phyloP scores from a whole-genome alignment of 2,888 invertebrate genomes.

The Brachypalpus laphriformis region DNA sequence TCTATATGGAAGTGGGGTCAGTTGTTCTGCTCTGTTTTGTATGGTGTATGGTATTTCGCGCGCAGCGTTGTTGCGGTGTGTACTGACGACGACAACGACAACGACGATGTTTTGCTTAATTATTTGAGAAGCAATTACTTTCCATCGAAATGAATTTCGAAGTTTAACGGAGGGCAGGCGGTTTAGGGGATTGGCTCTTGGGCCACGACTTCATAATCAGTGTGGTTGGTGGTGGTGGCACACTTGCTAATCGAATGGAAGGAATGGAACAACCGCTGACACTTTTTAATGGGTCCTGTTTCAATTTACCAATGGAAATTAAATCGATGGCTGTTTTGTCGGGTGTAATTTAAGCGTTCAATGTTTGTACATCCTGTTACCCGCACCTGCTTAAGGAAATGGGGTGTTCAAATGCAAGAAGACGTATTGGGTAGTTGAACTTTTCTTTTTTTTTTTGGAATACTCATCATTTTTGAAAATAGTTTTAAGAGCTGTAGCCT shows the following conservation, averaged over 20 bases:
- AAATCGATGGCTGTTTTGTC: conserved; percentile 59
- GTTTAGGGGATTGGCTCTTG: neutral
- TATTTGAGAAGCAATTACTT: conserved; percentile 73
- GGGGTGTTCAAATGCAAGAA: conserved; percentile 43
- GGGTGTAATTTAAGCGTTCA: conserved; percentile 55
- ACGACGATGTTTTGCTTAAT: conserved; percentile 68
- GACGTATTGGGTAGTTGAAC: neutral
- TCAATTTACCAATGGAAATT: conserved; percentile 57
- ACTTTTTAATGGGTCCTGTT: conserved; percentile 60
- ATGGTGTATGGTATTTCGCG: neutral
- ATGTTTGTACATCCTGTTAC: conserved; percentile 32
- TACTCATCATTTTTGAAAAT: neutral
- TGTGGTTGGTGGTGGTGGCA: conserved; percentile 59
- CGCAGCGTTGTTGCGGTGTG: conserved; percentile 44
- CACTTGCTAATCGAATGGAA: conserved; percentile 59
- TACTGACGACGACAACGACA: conserved; percentile 12
- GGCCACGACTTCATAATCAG: conserved; percentile 51
- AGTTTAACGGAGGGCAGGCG: conserved; percentile 8
- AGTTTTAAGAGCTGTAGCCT: no score
- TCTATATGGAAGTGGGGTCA: neutral
- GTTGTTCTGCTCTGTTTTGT: conserved; percentile 6
- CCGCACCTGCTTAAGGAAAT: conserved; percentile 28
- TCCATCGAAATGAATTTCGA: conserved; percentile 69
- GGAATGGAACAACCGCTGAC: conserved; percentile 59
- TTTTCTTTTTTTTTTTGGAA: neutral